Base-by-base conservation (phyloP, 2,888 invertebrate genomes). In the Harpagoxenus sublaevis region DNA sequence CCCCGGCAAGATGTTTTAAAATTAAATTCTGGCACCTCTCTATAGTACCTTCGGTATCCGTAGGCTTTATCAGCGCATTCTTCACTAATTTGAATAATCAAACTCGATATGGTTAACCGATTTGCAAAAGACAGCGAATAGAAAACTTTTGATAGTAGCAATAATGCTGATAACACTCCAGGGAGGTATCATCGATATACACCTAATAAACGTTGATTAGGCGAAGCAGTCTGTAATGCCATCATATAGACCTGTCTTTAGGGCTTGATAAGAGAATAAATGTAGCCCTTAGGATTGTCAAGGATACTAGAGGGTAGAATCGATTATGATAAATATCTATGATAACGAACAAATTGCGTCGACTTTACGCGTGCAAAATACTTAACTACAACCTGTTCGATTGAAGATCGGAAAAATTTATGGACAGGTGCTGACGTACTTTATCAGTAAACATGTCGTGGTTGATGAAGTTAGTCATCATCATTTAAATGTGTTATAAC, bases 31-130 rank as follows among this genome's bases (percentile, higher is more conserved):
- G 60, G 35, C 28, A 79, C 62, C 66, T 85, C 66, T 85, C 18
- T 31, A 18, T 42, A 63, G 39, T 15, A 12, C 57, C 62, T 83
- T 73, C 53, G 42, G 68, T 70, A n/a, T 23, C 8, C 12, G 45
- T 35, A n/a, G 51, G 60, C 31, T 9, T 66, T 62, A 70, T 53
- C 62, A 28, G 57, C 57, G 35, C 53, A 68, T 78, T 88, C 88
- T 84, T 39, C 81, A 75, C 86, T 89, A 85, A 92, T 92, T 91
- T 89, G 88, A 92, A 92, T 92, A 92, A 92, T 92, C 87, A 88
- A 88, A 79, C 62, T 62, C 74, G 84, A 88, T 85, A 84, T 57
- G 57, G 70, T 39, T 51, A 42, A 70, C 63, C 51, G n/a, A 45
- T 23, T 79, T 39, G 15, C 23, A 4, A n/a, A 57, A 60, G 57